Percentiles rank a stretch among this genome's conserved stretches.
Evolutionary conservation across 2,113 vertebrate species (phyloP).

Genomic region (Macrotis lagotis): DNA sequence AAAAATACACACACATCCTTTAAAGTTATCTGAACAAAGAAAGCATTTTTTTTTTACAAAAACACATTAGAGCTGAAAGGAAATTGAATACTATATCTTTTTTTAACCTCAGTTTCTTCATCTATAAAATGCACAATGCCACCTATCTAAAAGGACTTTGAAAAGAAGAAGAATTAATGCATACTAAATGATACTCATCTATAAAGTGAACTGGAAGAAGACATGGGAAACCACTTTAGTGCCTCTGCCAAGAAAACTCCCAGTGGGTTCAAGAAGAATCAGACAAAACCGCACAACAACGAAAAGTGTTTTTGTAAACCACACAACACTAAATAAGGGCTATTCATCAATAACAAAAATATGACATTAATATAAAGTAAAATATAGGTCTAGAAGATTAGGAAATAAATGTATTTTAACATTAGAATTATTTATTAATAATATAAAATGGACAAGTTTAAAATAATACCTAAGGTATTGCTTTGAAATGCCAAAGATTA

Average conservation of each 20-base stretch:
- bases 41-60: too few species aligned
- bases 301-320: background rate
- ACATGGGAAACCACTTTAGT: too few species aligned
- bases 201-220: too few species aligned
- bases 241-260: too few species aligned
- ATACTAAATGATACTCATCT: background rate
- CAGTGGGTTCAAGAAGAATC: background rate
- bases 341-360: background rate
- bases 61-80: too few species aligned
- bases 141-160: background rate
- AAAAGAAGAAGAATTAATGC: background rate
- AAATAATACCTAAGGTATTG: background rate
- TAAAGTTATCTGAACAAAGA: too few species aligned
- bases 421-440: background rate
- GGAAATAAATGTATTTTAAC: background rate
- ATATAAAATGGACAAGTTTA: background rate
- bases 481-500: background rate
- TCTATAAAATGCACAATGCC: background rate
- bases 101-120: background rate
- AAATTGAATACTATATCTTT: too few species aligned
- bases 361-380: background rate
- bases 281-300: background rate
- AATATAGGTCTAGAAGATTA: background rate
- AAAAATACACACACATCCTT: too few species aligned
- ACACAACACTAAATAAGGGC: background rate